phyloP scores from a whole-genome alignment of 2,888 invertebrate genomes.

The Torymus texanus region DNA sequence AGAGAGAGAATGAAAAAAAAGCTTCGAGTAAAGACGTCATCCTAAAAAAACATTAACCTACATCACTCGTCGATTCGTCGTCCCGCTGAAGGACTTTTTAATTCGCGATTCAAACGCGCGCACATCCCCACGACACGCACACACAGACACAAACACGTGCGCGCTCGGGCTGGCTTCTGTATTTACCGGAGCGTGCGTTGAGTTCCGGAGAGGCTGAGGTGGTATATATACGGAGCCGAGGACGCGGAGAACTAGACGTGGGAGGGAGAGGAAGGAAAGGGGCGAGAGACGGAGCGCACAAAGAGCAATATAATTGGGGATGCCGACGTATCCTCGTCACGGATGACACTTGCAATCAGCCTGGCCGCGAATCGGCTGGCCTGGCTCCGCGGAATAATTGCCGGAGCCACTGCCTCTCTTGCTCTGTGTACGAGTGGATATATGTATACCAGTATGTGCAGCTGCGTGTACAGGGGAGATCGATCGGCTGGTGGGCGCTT shows the following conservation, averaged over 20 bases:
- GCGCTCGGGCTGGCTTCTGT: too few species aligned
- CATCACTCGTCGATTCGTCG: too few species aligned
- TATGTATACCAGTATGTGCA: conserved; percentile 1
- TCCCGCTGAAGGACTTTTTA: neutral
- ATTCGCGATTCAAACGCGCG: neutral
- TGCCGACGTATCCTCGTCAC: conserved; percentile 36
- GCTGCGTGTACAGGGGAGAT: conserved; percentile 4
- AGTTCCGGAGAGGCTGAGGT: neutral
- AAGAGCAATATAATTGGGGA: conserved; percentile 47
- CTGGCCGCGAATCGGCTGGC: conserved; percentile 27
- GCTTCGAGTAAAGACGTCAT: too few species aligned
- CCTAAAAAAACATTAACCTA: too few species aligned
- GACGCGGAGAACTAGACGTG: conserved; percentile 12
- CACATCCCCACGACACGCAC: too few species aligned
- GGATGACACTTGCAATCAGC: conserved; percentile 52
- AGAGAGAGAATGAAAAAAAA: too few species aligned
- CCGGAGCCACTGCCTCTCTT: neutral
- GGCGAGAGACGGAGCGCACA: conserved; percentile 13
- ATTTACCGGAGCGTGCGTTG: too few species aligned
- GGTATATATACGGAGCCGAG: conserved; percentile 4
- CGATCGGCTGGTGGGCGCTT: neutral
- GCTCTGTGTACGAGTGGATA: neutral
- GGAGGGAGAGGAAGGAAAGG: too few species aligned
- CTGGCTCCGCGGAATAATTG: conserved; percentile 31
- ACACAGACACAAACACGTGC: too few species aligned